A percentile compares a stretch with the other conserved stretches of the same genome.
These are phyloP conservation scores for Elanus axillaris DNA, from an alignment of 2,113 vertebrate species.

Conservation along the genomic window DNA sequence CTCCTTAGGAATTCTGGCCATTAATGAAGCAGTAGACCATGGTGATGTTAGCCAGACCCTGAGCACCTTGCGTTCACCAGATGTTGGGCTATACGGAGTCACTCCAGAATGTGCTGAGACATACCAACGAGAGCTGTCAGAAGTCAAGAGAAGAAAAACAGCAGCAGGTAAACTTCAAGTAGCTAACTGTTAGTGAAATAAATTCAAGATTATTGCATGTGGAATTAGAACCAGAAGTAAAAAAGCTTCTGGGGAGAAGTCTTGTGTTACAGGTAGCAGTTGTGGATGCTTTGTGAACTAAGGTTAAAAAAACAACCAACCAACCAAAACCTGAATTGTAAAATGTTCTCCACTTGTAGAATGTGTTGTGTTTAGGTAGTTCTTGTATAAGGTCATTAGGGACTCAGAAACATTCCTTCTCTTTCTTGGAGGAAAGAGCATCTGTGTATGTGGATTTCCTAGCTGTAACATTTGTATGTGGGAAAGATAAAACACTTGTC, in stretches of 20 bases:
- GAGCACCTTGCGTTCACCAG: constrained; percentile 78
- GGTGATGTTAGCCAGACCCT: constrained; percentile 81
- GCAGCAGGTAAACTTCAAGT: constrained; percentile 72
- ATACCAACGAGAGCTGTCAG: constrained; percentile 85
- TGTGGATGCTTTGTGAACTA: not conserved
- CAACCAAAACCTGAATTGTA: not conserved
- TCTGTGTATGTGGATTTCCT: not conserved
- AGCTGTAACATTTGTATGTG: not conserved
- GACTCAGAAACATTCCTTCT: not conserved
- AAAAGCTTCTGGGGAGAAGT: not conserved
- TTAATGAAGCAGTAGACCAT: constrained; percentile 87
- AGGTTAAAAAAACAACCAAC: not conserved
- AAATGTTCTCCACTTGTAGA: not conserved
- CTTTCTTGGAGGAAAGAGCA: not conserved
- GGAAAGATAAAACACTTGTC: not conserved
- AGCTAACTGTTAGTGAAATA: not conserved
- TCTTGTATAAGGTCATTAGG: not conserved
- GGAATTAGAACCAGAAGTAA: not conserved
- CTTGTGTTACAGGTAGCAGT: not conserved
- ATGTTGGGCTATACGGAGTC: constrained; percentile 89
- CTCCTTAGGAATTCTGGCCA: constrained; percentile 85
- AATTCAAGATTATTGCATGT: not conserved
- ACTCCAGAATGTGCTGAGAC: constrained; percentile 87
- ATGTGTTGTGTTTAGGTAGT: not conserved
- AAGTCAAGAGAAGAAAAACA: constrained; percentile 76